Base-by-base conservation (phyloP, 2,888 invertebrate species). In the Cylloceria caligata region DNA sequence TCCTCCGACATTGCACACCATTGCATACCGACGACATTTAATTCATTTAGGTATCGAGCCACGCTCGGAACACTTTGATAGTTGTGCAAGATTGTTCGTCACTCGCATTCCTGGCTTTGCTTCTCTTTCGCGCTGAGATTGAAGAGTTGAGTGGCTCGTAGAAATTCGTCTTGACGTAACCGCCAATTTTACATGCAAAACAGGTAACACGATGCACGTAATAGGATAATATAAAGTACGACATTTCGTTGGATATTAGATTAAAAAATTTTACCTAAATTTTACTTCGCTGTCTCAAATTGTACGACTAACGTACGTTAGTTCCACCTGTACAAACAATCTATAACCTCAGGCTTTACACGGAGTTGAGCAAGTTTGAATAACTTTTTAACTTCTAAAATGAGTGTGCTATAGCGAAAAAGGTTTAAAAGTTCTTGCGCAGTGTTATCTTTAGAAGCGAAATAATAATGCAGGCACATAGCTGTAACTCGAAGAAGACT, bases 361-460 rank as follows among this genome's bases (percentile, higher is more conserved):
- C 24, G 7, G n/a, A 34, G 24, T 16, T 7, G 36, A 13, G 7
- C 34, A 36, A 52, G 68, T 47, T 68, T 21, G 55, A 55, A 24
- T 24, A 69, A 69, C 24, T 52, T 55, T n/a, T 21, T 24, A 13
- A 36, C 52, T 19, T 52, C 24, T 55, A 49, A 69, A 69, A 69
- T 27, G 36, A 36, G 7, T 21, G 6, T 16, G 7, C 24, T 55
- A 52, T 69, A 52, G 16, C 24, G 6, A 9, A n/a, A 55, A 52
- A 27, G 21, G 24, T 21, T 13, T 47, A 21, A 30, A 11, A 65
- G 65, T 13, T 3, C 21, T 36, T 9, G 62, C 16, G 13, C 47
- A 19, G 30, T 65, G 27, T 30, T 65, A 47, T 47, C 45, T 30
- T 30, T 67, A 47, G 36, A 67, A 47, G 49, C 11, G 49, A 49